phyloP scores from a whole-genome alignment of 1,140 invertebrate genomes.

The Tetragonula clypearis region DNA sequence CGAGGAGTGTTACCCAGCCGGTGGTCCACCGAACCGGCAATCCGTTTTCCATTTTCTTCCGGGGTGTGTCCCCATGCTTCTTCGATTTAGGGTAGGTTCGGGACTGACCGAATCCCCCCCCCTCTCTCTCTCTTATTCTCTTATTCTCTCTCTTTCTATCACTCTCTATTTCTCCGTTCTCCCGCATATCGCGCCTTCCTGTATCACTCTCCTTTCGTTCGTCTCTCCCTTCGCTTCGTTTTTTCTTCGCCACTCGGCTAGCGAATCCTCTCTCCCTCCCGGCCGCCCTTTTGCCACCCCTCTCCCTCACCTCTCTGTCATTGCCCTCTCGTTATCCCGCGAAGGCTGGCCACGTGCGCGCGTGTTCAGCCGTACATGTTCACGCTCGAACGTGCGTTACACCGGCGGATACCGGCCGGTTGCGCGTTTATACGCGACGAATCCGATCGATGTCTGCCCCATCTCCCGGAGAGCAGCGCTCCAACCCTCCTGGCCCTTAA shows the following conservation, averaged over 20 bases:
- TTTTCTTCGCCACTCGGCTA: neutral
- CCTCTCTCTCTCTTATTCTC: too few relatives aligned
- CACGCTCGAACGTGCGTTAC: constrained; percentile 39
- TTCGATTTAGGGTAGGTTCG: constrained; percentile 80
- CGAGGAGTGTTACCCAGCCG: constrained; percentile 38
- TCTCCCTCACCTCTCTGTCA: constrained; percentile 34
- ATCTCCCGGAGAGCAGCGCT: constrained; percentile 22
- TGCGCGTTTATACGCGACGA: constrained; percentile 54
- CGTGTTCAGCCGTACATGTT: constrained; percentile 51
- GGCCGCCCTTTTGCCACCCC: neutral
- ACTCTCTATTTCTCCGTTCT: neutral
- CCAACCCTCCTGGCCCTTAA: constrained; percentile 73
- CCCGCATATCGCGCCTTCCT: neutral
- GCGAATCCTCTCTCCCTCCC: constrained; percentile 21
- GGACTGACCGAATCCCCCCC: constrained; percentile 53
- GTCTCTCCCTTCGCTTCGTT: constrained; percentile 2
- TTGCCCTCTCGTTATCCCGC: constrained; percentile 54
- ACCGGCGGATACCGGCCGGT: constrained; percentile 11
- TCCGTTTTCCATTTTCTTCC: constrained; percentile 73
- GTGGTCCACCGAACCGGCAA: constrained; percentile 40
- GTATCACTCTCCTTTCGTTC: constrained; percentile 21
- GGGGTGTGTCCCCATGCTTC: constrained; percentile 77
- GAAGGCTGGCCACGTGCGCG: constrained; percentile 58
- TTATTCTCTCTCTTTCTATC: neutral
- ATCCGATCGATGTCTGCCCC: constrained; percentile 77